Evolutionary conservation across 2,797 vertebrate species (phyloP).

Genomic region (Oceanodroma leucorhoa): DNA sequence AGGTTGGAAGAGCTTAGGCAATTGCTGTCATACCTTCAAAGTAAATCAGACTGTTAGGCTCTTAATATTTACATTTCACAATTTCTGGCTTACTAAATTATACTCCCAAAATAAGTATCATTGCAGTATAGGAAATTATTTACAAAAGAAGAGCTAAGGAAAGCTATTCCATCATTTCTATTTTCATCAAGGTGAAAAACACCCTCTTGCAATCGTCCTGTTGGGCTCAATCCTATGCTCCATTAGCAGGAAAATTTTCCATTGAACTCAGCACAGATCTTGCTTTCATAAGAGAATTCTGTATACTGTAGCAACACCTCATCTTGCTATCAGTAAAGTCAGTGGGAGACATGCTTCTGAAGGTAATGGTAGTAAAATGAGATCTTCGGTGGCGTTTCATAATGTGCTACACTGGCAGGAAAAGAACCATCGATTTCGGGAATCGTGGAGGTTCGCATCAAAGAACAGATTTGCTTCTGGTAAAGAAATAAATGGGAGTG

Average conservation of each 20-base stretch:
- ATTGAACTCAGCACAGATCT: neutral
- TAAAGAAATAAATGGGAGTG: neutral
- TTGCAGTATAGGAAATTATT: neutral
- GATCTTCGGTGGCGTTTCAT: neutral
- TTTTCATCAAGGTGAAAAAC: neutral
- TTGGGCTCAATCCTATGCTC: neutral
- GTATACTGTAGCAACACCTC: neutral
- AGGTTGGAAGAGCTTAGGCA: neutral
- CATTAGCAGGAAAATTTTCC: conserved; percentile 2
- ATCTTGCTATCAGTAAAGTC: neutral
- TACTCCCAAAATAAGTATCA: neutral
- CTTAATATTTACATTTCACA: neutral
- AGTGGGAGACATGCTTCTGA: neutral
- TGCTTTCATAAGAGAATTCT: neutral
- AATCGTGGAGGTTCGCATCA: neutral
- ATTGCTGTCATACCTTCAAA: neutral
- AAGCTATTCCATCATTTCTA: neutral
- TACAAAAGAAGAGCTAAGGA: neutral
- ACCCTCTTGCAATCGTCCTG: neutral
- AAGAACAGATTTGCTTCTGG: neutral
- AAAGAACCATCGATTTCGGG: rapidly evolving
- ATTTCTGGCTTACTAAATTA: neutral
- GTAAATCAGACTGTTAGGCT: neutral
- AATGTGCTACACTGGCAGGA: neutral
- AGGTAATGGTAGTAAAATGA: neutral